Evolutionary conservation across 2,888 invertebrate genomes (phyloP).

Genomic region (Nowickia ferox): DNA sequence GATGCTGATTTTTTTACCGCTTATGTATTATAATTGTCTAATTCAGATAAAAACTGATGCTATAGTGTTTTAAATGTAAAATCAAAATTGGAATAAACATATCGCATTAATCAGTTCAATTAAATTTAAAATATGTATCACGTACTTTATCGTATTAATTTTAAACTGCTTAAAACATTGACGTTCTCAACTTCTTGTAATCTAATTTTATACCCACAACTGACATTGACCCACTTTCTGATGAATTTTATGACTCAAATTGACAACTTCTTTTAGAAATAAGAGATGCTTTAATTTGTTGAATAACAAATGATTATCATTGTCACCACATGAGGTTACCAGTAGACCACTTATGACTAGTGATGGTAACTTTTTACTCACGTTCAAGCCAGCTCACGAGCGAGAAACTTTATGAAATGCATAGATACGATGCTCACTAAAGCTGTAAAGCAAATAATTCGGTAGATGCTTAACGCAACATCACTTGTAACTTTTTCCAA

Average conservation of each 20-base stretch:
- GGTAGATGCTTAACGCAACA: too few species aligned
- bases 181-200: not conserved
- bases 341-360: not conserved
- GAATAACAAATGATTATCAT: not conserved
- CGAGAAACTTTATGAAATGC: too few species aligned
- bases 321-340: not conserved
- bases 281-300: slow-evolving; percentile 18
- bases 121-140: not conserved
- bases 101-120: too few species aligned
- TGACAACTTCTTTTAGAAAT: not conserved
- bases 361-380: not conserved
- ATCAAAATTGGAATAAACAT: not conserved
- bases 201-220: not conserved
- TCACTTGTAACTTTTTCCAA: too few species aligned
- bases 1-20: too few species aligned
- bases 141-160: not conserved
- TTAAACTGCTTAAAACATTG: not conserved
- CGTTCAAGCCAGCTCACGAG: too few species aligned
- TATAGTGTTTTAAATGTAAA: not conserved
- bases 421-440: too few species aligned
- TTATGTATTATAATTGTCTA: not conserved
- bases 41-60: not conserved
- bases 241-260: not conserved
- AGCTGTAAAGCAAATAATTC: too few species aligned
- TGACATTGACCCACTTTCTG: slow-evolving; percentile 43